Conservation (phyloP, 2,888 invertebrate species). For the Teleogryllus oceanicus region DNA sequence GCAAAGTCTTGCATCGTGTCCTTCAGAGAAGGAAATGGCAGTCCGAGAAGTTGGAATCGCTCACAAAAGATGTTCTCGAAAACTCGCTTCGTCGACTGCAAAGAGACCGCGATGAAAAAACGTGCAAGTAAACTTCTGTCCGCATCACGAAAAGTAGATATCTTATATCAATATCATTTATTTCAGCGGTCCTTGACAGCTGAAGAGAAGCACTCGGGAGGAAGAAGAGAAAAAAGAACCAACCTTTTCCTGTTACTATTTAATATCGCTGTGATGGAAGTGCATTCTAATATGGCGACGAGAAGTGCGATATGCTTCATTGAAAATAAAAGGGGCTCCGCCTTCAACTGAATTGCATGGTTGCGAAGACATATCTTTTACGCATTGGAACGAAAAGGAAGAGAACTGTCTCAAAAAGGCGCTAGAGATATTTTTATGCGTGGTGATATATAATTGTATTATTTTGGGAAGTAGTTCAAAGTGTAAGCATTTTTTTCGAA, state of each 20-base stretch:
- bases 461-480: too few species aligned
- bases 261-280: background rate
- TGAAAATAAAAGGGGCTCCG: background rate
- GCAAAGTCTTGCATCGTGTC: background rate
- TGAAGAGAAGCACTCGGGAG: background rate
- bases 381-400: too few species aligned
- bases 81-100: background rate
- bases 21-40: background rate
- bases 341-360: background rate
- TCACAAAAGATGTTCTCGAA: background rate
- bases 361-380: too few species aligned
- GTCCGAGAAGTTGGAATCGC: background rate
- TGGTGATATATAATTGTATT: too few species aligned
- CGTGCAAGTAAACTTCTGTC: too few species aligned
- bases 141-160: background rate
- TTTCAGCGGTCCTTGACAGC: background rate
- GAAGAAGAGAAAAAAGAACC: background rate
- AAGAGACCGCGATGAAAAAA: background rate
- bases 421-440: too few species aligned
- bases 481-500: too few species aligned
- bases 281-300: background rate
- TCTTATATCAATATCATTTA: slow-evolving; percentile 11
- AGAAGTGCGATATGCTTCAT: slow-evolving; percentile 3
- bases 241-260: background rate
- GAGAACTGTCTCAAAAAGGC: too few species aligned